Evolutionary conservation across 1,140 invertebrate genomes (phyloP).

Genomic region (Temnothorax curvispinosus): DNA sequence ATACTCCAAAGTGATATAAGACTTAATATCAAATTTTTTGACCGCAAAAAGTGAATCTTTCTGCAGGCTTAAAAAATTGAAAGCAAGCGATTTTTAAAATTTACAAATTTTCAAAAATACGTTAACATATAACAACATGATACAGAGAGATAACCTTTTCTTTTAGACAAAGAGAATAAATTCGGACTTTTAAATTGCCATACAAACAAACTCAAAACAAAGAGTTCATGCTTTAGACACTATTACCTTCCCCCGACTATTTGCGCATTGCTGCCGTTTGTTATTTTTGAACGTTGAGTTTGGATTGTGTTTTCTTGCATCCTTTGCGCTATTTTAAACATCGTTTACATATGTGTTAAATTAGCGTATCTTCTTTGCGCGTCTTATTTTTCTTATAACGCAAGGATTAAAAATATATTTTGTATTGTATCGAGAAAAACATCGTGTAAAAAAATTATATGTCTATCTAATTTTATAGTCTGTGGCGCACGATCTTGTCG

Average conservation of each 20-base stretch:
- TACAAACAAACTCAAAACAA: neutral
- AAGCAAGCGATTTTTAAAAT: neutral
- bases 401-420: neutral
- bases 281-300: neutral
- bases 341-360: neutral
- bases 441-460: neutral
- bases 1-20: neutral
- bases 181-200: neutral
- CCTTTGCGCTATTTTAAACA: neutral
- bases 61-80: neutral
- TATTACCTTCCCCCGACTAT: neutral
- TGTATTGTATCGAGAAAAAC: neutral
- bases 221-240: neutral
- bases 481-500: too few species aligned
- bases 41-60: neutral
- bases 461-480: neutral
- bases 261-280: neutral
- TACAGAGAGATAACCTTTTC: neutral
- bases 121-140: neutral
- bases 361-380: neutral
- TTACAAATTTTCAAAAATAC: neutral
- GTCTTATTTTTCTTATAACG: neutral
- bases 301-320: neutral
- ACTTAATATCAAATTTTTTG: constrained; percentile 5
- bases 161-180: neutral